Base-by-base conservation (phyloP, 2,113 vertebrate species). In the Gracilinanus agilis region DNA sequence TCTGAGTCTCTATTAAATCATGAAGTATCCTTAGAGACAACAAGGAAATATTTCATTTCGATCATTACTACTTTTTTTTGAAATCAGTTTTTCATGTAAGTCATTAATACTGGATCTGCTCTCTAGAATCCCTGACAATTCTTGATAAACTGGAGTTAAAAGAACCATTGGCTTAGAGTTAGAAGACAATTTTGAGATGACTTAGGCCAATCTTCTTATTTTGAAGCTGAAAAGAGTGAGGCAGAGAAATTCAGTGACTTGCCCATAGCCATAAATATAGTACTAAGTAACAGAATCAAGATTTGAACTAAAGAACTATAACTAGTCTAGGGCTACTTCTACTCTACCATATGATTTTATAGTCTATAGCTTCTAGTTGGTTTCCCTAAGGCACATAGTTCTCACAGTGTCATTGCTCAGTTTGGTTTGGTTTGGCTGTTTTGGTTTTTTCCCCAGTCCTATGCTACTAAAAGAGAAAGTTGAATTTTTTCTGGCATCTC, bases 401-500 rank as follows among this genome's bases (percentile, higher is more conserved):
- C n/a, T 83, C 16, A 83, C 34, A 21, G 19, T 83, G 34, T 83
- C 40, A 40, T 40, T 83, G 34, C 5, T 49, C 49, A 49, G 49
- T 49, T 49, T 49, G 49, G 5, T 49, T 49, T 49, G 49, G 49
- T 49, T 49, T 49, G 49, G 49, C 5, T 49, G 49, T 40, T 83
- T 83, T 83, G 16, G n/a, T 49, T 89, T 53, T 25, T 49, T n/a
- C 13, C 44, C 25, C 44, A 89, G 12, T 44, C 88, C 49, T 44
- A 27, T 44, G 44, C 4, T 93, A 49, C 53, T 89, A 55, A 92
- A 95, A n/a, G 90, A 95, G 24, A 93, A 92, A 93, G 16, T 10
- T n/a, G 90, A 93, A 95, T 44, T 25, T 11, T 93, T 16, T 54
- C 29, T 90, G 12, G 25, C 21, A 94, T 92, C 29, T 55, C 58